Conservation (phyloP, 92 coral and sea anemone genomes). For the Plumapathes pennacea region DNA sequence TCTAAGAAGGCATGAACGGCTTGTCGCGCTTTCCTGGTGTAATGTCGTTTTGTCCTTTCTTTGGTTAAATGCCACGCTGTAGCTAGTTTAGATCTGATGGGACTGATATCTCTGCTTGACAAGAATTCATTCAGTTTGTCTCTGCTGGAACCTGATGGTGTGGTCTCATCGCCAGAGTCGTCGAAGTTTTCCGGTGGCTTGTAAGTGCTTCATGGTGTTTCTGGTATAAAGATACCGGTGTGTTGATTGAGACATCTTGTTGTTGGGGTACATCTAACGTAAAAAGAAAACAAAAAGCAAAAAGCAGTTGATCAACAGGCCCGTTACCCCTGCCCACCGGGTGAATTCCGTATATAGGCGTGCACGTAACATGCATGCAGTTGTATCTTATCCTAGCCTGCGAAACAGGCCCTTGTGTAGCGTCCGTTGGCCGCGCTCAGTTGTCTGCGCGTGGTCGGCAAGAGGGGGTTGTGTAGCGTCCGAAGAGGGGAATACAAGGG, state of each 20-base stretch:
- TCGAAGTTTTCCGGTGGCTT: slow-evolving; percentile 30
- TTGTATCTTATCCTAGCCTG: too few relatives aligned
- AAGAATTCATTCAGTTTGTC: slow-evolving; percentile 26
- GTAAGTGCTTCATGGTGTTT: slow-evolving; percentile 18
- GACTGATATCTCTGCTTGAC: slow-evolving; percentile 37
- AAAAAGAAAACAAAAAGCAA: slow-evolving; percentile 1
- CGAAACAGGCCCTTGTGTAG: too few relatives aligned
- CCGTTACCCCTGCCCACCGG: too few relatives aligned
- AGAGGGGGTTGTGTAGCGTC: too few relatives aligned
- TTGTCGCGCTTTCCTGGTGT: slow-evolving; percentile 35
- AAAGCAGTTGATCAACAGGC: too few relatives aligned
- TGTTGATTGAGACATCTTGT: slow-evolving; percentile 10
- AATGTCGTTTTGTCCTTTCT: slow-evolving; percentile 37
- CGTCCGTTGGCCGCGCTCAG: too few relatives aligned
- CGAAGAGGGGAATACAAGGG: too few relatives aligned
- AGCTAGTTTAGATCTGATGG: slow-evolving; percentile 26
- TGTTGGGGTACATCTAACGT: slow-evolving; percentile 24
- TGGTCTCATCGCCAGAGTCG: slow-evolving; percentile 29
- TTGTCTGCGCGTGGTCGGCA: too few relatives aligned
- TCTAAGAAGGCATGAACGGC: slow-evolving; percentile 42
- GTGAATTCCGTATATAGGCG: too few relatives aligned
- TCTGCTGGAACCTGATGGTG: slow-evolving; percentile 5
- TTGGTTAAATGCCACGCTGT: slow-evolving; percentile 25
- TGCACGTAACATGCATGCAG: too few relatives aligned
- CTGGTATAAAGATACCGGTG: slow-evolving; percentile 15